These are phyloP conservation scores for Coracopsis vasa DNA, from an alignment of 2,113 vertebrate genomes.

Conservation along the genomic window DNA sequence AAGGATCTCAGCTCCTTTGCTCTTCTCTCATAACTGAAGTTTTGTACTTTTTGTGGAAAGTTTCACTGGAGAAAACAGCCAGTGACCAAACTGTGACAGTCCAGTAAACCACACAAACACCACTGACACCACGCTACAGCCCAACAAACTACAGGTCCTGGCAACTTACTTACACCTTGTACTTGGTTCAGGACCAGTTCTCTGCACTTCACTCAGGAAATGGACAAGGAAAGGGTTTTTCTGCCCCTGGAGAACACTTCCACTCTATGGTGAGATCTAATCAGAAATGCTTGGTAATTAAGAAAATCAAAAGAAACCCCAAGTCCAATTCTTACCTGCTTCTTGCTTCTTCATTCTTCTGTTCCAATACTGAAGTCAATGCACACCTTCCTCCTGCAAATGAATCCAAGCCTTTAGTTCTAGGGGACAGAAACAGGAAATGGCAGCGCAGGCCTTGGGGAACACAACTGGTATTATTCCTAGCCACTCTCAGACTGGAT, in stretches of 20 bases:
- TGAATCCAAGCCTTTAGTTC: background rate
- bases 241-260: background rate
- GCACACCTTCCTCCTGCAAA: background rate
- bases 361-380: background rate
- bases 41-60: background rate
- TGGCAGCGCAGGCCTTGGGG: background rate
- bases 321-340: background rate
- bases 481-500: background rate
- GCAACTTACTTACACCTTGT: background rate
- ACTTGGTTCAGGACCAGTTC: background rate
- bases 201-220: background rate
- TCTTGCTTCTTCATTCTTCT: background rate
- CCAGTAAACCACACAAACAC: background rate
- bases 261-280: background rate
- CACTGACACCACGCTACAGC: background rate
- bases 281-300: background rate
- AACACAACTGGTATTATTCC: background rate
- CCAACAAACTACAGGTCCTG: background rate
- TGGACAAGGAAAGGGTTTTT: background rate
- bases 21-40: background rate
- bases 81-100: background rate
- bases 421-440: background rate
- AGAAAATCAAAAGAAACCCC: background rate
- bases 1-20: background rate
- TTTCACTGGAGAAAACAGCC: background rate